Base-by-base conservation (phyloP, 2,888 invertebrate species). In the Villa cingulata region DNA sequence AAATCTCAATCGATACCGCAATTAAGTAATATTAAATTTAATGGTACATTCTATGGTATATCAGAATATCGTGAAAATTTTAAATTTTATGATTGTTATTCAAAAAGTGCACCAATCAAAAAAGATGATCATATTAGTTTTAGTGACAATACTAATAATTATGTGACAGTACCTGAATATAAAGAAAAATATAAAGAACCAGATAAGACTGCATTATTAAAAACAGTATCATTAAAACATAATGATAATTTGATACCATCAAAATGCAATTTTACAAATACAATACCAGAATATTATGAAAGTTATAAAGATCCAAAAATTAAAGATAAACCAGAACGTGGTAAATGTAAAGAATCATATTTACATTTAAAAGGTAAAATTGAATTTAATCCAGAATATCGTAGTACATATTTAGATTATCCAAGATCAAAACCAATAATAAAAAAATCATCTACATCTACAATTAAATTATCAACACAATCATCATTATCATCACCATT, bases 1-100 rank as follows among this genome's bases (percentile, higher is more conserved):
- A 66, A 65, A 53, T 66, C 67, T 1, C 64, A 65, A 37, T 68
- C 68, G 15, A 70, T 70, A 54, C 69, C 69, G 1, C 70, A 70
- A 53, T 56, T 65, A 41, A 64, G 63, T 50, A 64, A 65, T 54
- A 60, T 67, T 18, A 62, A 62, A 55, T 59, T 65, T 56, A 62
- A 63, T 42, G 68, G 68, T 4, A 59, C 62, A 23, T 69, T 68
- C 43, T 53, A 55, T 10, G 61, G 63, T 1, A 57, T 65, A 37
- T 63, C 70, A 5, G 69, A 69, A 51, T 70, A 70, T 49, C 59
- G 59, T 45, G 70, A 66, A 38, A 65, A 61, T 52, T 69, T 62
- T 38, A 66, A 64, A 51, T 63, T 60, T 59, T 67, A 69, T 47
- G 66, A 66, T 46, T 61, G 60, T 50, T 66, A 66, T 48, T 61